phyloP scores from a whole-genome alignment of 2,888 invertebrate genomes.

The Heliconius aoede region DNA sequence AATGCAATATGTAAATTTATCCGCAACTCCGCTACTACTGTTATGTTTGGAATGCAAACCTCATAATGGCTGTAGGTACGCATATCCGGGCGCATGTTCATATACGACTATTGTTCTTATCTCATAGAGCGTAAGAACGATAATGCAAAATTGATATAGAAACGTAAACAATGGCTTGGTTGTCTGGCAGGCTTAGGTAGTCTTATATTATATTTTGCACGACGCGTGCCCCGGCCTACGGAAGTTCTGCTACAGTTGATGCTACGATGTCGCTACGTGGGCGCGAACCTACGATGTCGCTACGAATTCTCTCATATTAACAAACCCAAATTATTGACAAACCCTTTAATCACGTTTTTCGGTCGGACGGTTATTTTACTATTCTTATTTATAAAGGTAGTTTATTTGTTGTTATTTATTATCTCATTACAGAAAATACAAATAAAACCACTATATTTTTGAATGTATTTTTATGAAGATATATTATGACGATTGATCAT shows the following conservation, averaged over 20 bases:
- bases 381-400: not conserved
- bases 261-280: slow-evolving; percentile 55
- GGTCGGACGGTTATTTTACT: not conserved
- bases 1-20: slow-evolving; percentile 76
- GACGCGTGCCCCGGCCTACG: slow-evolving; percentile 46
- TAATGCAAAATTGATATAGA: slow-evolving; percentile 27
- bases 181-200: too few relatives aligned
- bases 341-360: slow-evolving; percentile 22
- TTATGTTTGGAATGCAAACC: slow-evolving; percentile 59
- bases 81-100: slow-evolving; percentile 20
- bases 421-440: not conserved
- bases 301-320: slow-evolving; percentile 45
- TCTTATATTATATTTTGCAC: slow-evolving; percentile 38
- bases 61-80: slow-evolving; percentile 48
- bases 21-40: slow-evolving; percentile 56
- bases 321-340: too few relatives aligned
- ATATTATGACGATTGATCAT: not conserved
- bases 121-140: slow-evolving; percentile 17
- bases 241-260: slow-evolving; percentile 54
- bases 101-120: slow-evolving; percentile 30
- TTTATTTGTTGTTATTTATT: not conserved
- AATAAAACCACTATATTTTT: not conserved
- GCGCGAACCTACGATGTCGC: slow-evolving; percentile 51
- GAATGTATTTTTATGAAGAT: not conserved
- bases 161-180: slow-evolving; percentile 26